Evolutionary conservation across 2,888 invertebrate species (phyloP).

Genomic region (Autographa gamma): DNA sequence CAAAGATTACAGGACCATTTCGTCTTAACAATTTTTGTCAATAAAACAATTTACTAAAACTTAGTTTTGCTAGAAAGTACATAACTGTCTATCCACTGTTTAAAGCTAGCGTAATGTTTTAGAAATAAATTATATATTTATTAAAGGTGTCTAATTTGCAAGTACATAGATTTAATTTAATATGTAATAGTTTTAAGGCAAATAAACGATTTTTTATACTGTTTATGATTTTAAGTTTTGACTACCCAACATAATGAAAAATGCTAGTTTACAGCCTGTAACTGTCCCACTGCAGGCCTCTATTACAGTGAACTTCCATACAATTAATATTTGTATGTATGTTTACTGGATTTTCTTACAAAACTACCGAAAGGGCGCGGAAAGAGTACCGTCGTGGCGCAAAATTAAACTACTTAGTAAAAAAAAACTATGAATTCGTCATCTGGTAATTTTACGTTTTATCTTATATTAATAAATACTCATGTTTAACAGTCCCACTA

Average conservation of each 20-base stretch:
- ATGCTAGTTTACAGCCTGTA: too few relatives aligned
- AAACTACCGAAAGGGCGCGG: too few relatives aligned
- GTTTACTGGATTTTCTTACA: too few relatives aligned
- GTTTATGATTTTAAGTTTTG: constrained; percentile 9
- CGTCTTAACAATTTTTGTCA: background rate
- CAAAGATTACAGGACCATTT: background rate
- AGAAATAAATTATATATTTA: constrained; percentile 6
- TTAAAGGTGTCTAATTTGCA: background rate
- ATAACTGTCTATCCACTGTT: background rate
- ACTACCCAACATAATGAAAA: background rate
- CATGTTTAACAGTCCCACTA: too few relatives aligned
- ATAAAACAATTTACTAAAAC: background rate
- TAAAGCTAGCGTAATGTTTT: background rate
- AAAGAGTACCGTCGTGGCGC: too few relatives aligned
- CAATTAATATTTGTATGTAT: too few relatives aligned
- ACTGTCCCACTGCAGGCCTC: too few relatives aligned
- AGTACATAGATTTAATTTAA: constrained; percentile 36
- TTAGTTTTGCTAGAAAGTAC: background rate
- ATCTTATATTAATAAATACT: too few relatives aligned
- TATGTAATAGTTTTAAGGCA: constrained; percentile 40
- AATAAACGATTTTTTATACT: constrained; percentile 53
- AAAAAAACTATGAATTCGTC: too few relatives aligned
- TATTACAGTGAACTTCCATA: too few relatives aligned
- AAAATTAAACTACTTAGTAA: too few relatives aligned
- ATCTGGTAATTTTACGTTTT: too few relatives aligned